A percentile compares a stretch with the other conserved stretches of the same genome.
phyloP scores from a whole-genome alignment of 2,888 invertebrate genomes.

The Cyaniris semiargus region DNA sequence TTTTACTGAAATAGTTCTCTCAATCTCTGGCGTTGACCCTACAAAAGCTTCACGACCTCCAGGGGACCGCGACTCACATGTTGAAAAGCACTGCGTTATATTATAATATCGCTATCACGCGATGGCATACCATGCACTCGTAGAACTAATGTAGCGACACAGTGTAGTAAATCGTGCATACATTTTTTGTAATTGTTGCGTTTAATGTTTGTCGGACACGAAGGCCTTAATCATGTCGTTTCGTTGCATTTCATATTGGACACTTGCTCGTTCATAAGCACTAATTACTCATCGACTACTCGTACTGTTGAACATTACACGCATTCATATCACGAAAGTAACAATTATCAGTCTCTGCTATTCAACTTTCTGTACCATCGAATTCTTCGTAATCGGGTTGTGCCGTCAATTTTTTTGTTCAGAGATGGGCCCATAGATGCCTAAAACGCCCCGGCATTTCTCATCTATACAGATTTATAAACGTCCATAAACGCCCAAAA shows the following conservation, averaged over 20 bases:
- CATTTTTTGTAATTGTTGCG: slow-evolving; percentile 13
- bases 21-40: too few relatives aligned
- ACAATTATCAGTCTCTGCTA: slow-evolving; percentile 30
- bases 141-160: slow-evolving; percentile 3
- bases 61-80: too few relatives aligned
- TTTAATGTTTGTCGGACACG: background rate
- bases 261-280: slow-evolving; percentile 2
- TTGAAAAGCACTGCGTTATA: too few relatives aligned
- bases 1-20: too few relatives aligned
- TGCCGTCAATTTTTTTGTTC: background rate
- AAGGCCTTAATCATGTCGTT: background rate
- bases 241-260: slow-evolving; percentile 24
- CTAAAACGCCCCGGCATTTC: background rate
- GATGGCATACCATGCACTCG: background rate
- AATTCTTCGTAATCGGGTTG: background rate
- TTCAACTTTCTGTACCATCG: slow-evolving; percentile 22
- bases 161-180: background rate
- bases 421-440: background rate
- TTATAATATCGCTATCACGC: slow-evolving; percentile 11
- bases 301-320: slow-evolving; percentile 7
- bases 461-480: background rate
- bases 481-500: background rate
- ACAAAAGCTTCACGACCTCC: too few relatives aligned
- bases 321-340: slow-evolving; percentile 23
- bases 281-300: background rate